Base-by-base conservation (phyloP, 2,113 vertebrate species). In the Boulengeromyrus knoepffleri region DNA sequence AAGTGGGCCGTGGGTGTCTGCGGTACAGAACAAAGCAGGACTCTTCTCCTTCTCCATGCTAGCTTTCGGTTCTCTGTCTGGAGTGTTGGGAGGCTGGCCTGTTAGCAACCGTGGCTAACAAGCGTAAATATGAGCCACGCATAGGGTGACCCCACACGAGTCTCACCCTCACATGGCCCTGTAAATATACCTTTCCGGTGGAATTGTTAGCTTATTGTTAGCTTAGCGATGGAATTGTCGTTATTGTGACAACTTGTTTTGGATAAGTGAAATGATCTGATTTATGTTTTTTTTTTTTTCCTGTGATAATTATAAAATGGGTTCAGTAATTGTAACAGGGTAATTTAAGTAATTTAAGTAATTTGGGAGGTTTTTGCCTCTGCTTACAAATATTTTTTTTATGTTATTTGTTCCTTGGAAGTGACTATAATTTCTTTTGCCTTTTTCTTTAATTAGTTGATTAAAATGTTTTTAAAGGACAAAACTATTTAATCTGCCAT, bases 261-360 rank as follows among this genome's bases (percentile, higher is more conserved):
- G 86, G 56, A 88, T 90, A 58, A n/a, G 2, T 90, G 27, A 27
- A 87, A 56, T 21, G 8, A 3, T 53, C 52, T 85, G 31, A n/a
- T n/a, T 39, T 12, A 2, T 62, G 36, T 53, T 10, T 24, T 27
- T 77, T 21, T 5, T 21, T 19, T 88, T 87, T 31, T 21, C 89
- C 66, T 77, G 87, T 89, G 58, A n/a, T 84, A 88, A 80, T 92
- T 90, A 80, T 83, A n/a, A 92, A 94, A 92, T 93, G 91, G 91
- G 92, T 92, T 93, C 90, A 91, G 89, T 91, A 49, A 88, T 91
- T 92, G 70, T 10, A 42, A 49, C 46, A 62, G 66, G 46, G 3
- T 91, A 91, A 91, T 92, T 80, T n/a, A 88, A 91, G 70, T 77
- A 36, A 85, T 49, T 6, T 66, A 88, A 91, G 70, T 77, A 36